Base-by-base conservation (phyloP, 2,113 vertebrate genomes). In the Hippocampus comes region DNA sequence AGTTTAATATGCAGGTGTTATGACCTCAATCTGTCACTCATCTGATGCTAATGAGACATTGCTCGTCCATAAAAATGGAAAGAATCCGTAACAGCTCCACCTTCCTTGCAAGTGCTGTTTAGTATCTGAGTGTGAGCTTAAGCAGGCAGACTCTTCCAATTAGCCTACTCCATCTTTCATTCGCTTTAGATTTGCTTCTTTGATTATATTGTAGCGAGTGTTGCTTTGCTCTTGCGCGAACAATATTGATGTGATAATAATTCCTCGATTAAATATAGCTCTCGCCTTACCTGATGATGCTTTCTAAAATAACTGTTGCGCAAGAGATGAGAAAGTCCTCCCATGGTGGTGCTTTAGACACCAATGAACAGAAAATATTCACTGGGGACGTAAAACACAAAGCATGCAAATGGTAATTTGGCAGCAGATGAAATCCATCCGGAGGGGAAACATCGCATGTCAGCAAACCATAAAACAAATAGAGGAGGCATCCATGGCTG, bases 21-120 rank as follows among this genome's bases (percentile, higher is more conserved):
- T 66, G 49, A 53, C 27, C 64, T 74, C 25, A 71, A 78, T 74
- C 73, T 64, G 42, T 80, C 48, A 34, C 48, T 70, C 34, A 6
- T 75, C 82, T 76, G 60, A 78, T 55, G n/a, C 53, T n/a, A 42
- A 70, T 59, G 23, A 73, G 71, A 38, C 48, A 59, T 25, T 46
- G 70, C 65, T 15, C 4, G 6, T 34, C 38, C 7, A 59, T 20
- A 55, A 21, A 4, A 25, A 59, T 21, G 9, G 15, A 15, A 60
- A 66, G 15, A 15, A 70, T 43, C 25, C 15, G 38, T 1, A 2
- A 30, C 23, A 55, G 23, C 59, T 60, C 18, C 25, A 34, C 49
- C 49, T 61, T 61, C 59, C 59, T 34, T 20, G 17, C 59, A 34
- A 20, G 25, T 61, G 59, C 11, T 9, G 30, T 23, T 65, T 43